Evolutionary conservation across 1,140 invertebrate species (phyloP).

Genomic region (Neodiprion virginianus): DNA sequence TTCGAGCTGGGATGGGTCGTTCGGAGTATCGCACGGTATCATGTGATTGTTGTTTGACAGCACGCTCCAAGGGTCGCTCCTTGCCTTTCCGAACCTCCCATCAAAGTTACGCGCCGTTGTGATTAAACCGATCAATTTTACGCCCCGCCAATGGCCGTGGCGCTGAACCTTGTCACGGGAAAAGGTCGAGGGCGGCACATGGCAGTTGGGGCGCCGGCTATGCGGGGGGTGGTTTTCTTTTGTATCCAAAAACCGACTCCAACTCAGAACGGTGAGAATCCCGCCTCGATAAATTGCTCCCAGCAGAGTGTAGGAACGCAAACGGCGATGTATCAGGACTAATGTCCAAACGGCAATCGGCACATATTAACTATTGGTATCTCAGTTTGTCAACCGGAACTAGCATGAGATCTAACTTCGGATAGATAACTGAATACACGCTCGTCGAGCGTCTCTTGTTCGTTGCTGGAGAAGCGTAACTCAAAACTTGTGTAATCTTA

Average conservation of each 20-base stretch:
- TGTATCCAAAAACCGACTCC: background rate
- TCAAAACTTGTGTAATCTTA: too few species aligned
- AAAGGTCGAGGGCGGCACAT: constrained; percentile 27
- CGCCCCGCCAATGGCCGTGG: background rate
- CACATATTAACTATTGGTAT: too few species aligned
- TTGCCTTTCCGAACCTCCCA: background rate
- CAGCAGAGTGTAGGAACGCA: too few species aligned
- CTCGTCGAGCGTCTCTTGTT: too few species aligned
- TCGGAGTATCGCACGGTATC: background rate
- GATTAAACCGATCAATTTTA: background rate
- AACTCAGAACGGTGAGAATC: too few species aligned
- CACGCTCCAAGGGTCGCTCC: background rate
- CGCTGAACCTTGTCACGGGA: background rate
- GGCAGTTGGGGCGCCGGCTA: constrained; percentile 26
- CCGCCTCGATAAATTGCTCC: too few species aligned
- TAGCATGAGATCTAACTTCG: too few species aligned
- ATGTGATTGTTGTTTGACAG: constrained; percentile 3
- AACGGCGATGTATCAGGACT: too few species aligned
- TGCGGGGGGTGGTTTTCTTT: constrained; percentile 26
- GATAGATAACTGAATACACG: too few species aligned
- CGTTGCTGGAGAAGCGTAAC: too few species aligned
- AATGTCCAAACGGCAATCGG: too few species aligned
- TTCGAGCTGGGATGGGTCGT: constrained; percentile 18
- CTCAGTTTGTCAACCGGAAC: too few species aligned
- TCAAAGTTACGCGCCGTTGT: background rate